Percentiles rank a stretch among this genome's conserved stretches.
phyloP scores from a whole-genome alignment of 2,797 vertebrate species.

The Poeciliopsis turneri region DNA sequence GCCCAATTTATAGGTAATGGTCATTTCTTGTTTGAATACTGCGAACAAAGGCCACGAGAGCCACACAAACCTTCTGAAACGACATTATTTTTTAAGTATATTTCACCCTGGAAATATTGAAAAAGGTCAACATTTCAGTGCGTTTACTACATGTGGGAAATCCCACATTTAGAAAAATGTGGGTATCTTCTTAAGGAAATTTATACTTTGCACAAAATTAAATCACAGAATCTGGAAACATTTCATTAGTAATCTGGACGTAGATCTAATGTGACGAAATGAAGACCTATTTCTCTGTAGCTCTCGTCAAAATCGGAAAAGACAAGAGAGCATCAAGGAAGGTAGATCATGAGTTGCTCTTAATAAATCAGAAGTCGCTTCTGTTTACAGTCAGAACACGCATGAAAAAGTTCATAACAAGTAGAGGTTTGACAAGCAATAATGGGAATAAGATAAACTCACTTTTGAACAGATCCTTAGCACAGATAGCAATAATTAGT shows the following conservation, averaged over 20 bases:
- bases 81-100: not conserved
- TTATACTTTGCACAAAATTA: not conserved
- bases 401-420: not conserved
- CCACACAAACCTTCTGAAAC: not conserved
- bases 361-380: not conserved
- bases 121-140: not conserved
- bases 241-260: not conserved
- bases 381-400: not conserved
- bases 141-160: not conserved
- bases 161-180: not conserved
- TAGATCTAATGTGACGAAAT: not conserved
- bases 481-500: not conserved
- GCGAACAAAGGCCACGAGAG: not conserved
- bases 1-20: not conserved
- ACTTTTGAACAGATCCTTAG: not conserved
- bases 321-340: not conserved
- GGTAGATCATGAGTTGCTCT: not conserved
- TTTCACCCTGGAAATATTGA: not conserved
- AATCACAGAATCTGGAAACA: not conserved
- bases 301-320: not conserved
- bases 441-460: not conserved
- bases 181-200: not conserved
- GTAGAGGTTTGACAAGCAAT: not conserved
- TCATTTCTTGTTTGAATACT: not conserved
- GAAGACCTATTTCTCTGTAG: not conserved